phyloP scores from a whole-genome alignment of 2,797 vertebrate genomes.

The Cetoscarus ocellatus region DNA sequence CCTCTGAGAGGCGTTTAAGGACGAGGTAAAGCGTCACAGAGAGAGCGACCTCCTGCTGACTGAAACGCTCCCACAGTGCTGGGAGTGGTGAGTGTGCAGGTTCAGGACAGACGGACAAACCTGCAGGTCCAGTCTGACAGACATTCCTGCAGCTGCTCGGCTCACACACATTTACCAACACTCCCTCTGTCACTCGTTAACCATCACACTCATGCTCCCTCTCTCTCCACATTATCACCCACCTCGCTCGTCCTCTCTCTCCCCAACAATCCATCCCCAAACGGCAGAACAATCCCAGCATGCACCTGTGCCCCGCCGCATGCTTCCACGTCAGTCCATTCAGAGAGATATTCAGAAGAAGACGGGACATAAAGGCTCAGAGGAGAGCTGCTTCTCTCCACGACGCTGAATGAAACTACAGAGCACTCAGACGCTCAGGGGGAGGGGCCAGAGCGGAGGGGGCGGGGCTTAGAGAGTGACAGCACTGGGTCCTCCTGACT shows the following conservation, averaged over 20 bases:
- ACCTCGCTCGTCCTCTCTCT: slow-evolving; percentile 64
- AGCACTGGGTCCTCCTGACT: too few species aligned
- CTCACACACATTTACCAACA: not conserved
- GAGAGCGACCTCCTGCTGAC: slow-evolving; percentile 7
- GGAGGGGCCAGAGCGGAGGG: slow-evolving; percentile 17
- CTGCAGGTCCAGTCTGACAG: slow-evolving; percentile 16
- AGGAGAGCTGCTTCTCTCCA: not conserved
- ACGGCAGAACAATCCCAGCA: slow-evolving; percentile 68
- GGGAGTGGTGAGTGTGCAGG: not conserved
- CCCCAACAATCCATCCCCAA: slow-evolving; percentile 54
- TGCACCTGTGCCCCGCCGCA: slow-evolving; percentile 66
- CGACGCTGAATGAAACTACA: slow-evolving; percentile 9
- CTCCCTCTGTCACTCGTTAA: slow-evolving; percentile 56
- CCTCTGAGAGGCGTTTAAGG: too few species aligned
- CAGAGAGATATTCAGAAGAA: not conserved
- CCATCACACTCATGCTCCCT: slow-evolving; percentile 8
- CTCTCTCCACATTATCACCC: slow-evolving; percentile 33
- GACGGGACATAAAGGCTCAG: not conserved
- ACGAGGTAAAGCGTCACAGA: too few species aligned
- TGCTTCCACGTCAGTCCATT: slow-evolving; percentile 37
- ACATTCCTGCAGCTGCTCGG: not conserved
- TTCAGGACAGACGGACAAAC: too few species aligned
- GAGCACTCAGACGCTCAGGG: not conserved
- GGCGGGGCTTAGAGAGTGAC: too few species aligned
- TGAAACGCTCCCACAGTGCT: not conserved